A percentile compares a stretch with the other conserved stretches of the same genome.
These are phyloP conservation scores for Allacma fusca DNA, from an alignment of 2,888 invertebrate species.

Conservation along the genomic window DNA sequence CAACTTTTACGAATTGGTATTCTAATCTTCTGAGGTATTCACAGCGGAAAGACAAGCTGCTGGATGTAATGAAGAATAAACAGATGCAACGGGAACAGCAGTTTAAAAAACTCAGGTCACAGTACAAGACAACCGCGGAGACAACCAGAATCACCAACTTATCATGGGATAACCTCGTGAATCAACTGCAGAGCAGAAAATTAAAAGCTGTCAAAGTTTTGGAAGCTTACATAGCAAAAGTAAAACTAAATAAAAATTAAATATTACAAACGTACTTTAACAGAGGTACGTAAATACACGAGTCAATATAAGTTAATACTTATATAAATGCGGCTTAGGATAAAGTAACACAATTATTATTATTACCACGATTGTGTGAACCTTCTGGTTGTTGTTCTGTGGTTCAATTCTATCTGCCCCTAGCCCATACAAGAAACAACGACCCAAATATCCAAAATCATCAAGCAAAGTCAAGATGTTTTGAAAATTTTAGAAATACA, in stretches of 20 bases:
- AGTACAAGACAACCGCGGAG: slow-evolving; percentile 50
- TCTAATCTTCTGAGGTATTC: neutral
- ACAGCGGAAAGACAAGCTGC: slow-evolving; percentile 2
- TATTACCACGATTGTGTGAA: too few relatives aligned
- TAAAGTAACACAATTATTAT: too few relatives aligned
- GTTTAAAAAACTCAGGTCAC: slow-evolving; percentile 49
- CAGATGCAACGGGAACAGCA: slow-evolving; percentile 50
- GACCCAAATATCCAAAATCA: too few relatives aligned
- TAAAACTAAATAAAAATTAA: slow-evolving; percentile 24
- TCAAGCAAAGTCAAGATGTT: too few relatives aligned
- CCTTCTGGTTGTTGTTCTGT: too few relatives aligned
- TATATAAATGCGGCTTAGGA: too few relatives aligned
- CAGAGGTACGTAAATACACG: neutral
- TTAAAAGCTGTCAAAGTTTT: slow-evolving; percentile 57
- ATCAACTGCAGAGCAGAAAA: slow-evolving; percentile 54
- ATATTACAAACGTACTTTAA: neutral
- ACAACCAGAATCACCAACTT: slow-evolving; percentile 53
- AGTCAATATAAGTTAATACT: too few relatives aligned
- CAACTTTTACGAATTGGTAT: neutral
- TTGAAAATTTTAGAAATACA: too few relatives aligned
- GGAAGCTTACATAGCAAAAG: slow-evolving; percentile 59
- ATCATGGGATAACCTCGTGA: slow-evolving; percentile 54
- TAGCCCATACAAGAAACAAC: too few relatives aligned
- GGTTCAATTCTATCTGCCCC: too few relatives aligned
- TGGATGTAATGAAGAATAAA: slow-evolving; percentile 47